Base-by-base conservation (phyloP, 2,113 vertebrate genomes). In the Ploceus nigricollis region DNA sequence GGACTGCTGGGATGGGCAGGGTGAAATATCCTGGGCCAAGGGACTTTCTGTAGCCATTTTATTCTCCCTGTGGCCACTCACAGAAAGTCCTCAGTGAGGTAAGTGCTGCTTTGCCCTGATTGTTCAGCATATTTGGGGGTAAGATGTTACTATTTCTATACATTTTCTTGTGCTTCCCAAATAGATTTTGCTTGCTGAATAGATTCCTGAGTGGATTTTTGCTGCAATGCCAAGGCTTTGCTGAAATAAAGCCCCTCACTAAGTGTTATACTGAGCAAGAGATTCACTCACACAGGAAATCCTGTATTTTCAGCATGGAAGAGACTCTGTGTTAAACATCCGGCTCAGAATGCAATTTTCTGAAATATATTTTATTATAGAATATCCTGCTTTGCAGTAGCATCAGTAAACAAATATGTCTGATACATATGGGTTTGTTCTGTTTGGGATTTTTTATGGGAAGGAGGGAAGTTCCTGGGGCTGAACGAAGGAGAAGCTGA, bases 1-100 rank as follows among this genome's bases (percentile, higher is more conserved):
- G 60, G 15, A 7, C 31, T 80, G 21, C 33, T 35, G 87, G 64
- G 42, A n/a, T 53, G 66, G 40, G 51, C 72, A 78, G 30, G 42
- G 47, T 10, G 37, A 6, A 66, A 69, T 7, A 5, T 20, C 47
- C 42, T 1, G 11, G 47, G 5, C 31, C 16, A 9, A 10, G 45
- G 1, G 42, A 65, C 31, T 39, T 54, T 21, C 16, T 14, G 0
- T 1, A 4, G 3, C 69, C 40, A 1, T 37, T 76, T 47, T 5
- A 6, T 71, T 81, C 48, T 56, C 90, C 73, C 78, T 11, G 8
- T 28, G 61, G 78, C 50, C 39, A 20, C 1, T 7, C 69, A 66
- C 35, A 56, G 42, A 15, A 80, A 37, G 51, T 42, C 64, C 40
- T 31, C 50, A 15, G n/a, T 2, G 40, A 60, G 70, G 11, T 8